These are phyloP conservation scores for Opisthocomus hoazin DNA, from an alignment of 2,113 vertebrate species.

Conservation along the genomic window DNA sequence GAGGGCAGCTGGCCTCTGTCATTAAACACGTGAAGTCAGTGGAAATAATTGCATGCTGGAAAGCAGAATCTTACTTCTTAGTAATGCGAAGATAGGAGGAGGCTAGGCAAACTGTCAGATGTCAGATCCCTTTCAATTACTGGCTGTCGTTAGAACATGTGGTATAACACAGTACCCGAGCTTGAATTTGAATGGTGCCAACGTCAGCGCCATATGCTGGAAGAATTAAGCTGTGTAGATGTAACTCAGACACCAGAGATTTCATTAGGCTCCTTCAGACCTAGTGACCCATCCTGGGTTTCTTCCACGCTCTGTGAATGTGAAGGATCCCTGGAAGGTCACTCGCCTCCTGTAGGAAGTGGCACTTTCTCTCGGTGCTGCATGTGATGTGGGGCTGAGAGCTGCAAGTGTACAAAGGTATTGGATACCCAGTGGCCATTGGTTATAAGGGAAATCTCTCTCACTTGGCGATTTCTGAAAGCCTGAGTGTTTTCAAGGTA, in stretches of 20 bases:
- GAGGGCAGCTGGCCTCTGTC: not conserved
- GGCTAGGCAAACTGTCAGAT: too few species aligned
- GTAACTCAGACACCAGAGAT: not conserved
- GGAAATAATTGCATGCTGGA: not conserved
- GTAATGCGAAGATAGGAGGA: accelerated
- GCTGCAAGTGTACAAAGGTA: not conserved
- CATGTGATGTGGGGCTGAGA: not conserved
- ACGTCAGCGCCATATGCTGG: accelerated
- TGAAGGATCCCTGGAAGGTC: not conserved
- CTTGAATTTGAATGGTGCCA: not conserved
- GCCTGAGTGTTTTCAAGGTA: not conserved
- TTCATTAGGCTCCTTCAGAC: not conserved
- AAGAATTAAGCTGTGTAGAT: not conserved
- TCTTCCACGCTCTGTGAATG: not conserved
- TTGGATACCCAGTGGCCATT: not conserved
- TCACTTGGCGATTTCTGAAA: not conserved
- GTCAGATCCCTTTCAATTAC: not conserved
- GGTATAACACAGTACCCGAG: not conserved
- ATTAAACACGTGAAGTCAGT: not conserved
- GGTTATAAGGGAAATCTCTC: not conserved
- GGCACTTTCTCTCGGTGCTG: not conserved
- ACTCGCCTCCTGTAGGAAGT: not conserved
- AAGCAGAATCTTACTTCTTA: not conserved
- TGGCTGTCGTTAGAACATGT: too few species aligned
- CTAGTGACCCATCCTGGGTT: not conserved